These are phyloP conservation scores for Paracanthobrama guichenoti DNA, from an alignment of 2,113 vertebrate genomes.

Conservation along the genomic window DNA sequence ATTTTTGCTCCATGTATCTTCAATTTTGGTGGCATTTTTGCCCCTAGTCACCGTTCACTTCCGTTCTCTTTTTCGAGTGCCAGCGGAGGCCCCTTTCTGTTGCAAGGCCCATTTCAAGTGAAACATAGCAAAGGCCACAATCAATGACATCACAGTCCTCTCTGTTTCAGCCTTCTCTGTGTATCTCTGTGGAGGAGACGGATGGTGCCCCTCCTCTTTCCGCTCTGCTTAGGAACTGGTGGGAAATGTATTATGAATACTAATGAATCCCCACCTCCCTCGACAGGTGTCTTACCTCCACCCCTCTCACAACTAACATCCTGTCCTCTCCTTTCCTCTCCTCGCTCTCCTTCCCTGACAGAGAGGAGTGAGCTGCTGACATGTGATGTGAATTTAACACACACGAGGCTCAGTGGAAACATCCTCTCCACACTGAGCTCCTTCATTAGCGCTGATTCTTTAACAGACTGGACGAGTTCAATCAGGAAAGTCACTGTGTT, in stretches of 20 bases:
- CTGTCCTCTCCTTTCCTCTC: not conserved
- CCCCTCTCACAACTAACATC: conserved; percentile 24
- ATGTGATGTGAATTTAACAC: conserved; percentile 24
- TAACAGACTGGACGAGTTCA: conserved; percentile 8
- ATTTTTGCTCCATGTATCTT: too few relatives aligned
- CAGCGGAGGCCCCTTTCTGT: too few relatives aligned
- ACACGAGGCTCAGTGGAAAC: conserved; percentile 24
- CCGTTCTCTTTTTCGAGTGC: too few relatives aligned
- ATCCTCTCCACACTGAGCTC: conserved; percentile 28
- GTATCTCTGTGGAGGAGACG: conserved; percentile 22
- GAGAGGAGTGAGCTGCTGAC: conserved; percentile 28
- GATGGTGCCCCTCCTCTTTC: conserved; percentile 13
- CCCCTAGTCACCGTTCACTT: too few relatives aligned
- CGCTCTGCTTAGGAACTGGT: conserved; percentile 38
- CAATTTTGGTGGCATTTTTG: too few relatives aligned
- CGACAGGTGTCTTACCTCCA: conserved; percentile 56
- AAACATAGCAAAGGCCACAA: too few relatives aligned
- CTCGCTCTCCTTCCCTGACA: conserved; percentile 32
- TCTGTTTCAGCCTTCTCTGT: conserved; percentile 35
- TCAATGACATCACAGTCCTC: conserved; percentile 13
- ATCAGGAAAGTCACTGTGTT: not conserved
- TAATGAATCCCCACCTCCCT: conserved; percentile 55
- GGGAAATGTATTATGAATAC: conserved; percentile 55
- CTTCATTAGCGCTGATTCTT: conserved; percentile 26
- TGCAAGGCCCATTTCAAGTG: too few relatives aligned